phyloP scores from a whole-genome alignment of 2,113 vertebrate species.

The Morone chrysops region DNA sequence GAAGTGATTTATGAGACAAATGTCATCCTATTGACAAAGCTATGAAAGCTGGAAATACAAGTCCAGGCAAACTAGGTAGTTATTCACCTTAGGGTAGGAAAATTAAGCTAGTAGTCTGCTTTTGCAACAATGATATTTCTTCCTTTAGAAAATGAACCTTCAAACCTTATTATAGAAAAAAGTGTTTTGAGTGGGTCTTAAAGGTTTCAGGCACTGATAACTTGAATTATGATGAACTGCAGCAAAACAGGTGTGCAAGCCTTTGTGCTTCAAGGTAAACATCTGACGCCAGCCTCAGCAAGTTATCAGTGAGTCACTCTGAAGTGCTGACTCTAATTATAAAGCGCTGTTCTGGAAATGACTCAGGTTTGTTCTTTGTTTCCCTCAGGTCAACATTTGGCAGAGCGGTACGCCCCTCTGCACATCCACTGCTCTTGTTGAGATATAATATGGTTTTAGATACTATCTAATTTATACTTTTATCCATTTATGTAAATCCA shows the following conservation, averaged over 20 bases:
- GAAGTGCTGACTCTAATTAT: slow-evolving; percentile 8
- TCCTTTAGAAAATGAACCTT: background rate
- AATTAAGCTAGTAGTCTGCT: slow-evolving; percentile 13
- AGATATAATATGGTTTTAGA: background rate
- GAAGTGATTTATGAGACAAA: slow-evolving; percentile 33
- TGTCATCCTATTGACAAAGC: background rate
- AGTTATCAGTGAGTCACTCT: slow-evolving; percentile 7
- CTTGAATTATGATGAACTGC: slow-evolving; percentile 16
- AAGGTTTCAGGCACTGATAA: slow-evolving; percentile 22
- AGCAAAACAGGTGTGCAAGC: slow-evolving; percentile 28
- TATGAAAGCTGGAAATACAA: slow-evolving; percentile 20
- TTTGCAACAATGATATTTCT: background rate
- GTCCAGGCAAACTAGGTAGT: background rate
- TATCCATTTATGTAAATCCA: background rate
- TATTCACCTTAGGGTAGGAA: slow-evolving; percentile 9
- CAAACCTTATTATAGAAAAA: background rate
- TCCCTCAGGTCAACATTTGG: background rate
- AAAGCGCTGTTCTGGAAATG: background rate
- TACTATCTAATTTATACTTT: background rate
- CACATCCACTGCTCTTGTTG: background rate
- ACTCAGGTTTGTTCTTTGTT: slow-evolving; percentile 20
- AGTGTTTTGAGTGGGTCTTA: slow-evolving; percentile 9
- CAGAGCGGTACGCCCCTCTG: background rate
- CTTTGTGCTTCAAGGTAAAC: slow-evolving; percentile 20
- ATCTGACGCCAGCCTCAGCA: slow-evolving; percentile 19